Evolutionary conservation across 2,888 invertebrate species (phyloP), one percentile per base, ranked within the genome.

Genomic region (Stegana nigrithorax): DNA sequence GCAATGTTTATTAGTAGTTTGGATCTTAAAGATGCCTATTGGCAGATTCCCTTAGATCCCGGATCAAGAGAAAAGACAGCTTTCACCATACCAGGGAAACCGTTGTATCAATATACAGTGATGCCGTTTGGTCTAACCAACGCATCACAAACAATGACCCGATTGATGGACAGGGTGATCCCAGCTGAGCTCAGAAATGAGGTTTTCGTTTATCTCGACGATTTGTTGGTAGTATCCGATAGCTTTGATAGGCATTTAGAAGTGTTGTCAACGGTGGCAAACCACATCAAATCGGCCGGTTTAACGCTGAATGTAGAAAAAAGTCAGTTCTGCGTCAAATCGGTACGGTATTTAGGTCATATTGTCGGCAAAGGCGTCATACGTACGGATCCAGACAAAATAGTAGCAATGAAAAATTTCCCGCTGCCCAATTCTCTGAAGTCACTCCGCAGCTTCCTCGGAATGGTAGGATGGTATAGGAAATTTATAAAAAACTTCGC

Each of bases 31-130:
- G 60, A 57, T 4, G 65, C 63, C 7, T 63, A 53, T 32, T 66
- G 65, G 63, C 55, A 62, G 50, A 65, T 65, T n/a, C 62, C 60
- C 0, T 58, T 63, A 1, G 42, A 47, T 10, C n/a, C 19, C 1
- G 25, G 8, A 5, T 62, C 65, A 0, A 2, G 62, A 1, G 62
- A 59, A 4, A 62, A 55, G 19, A 80, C 78, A 0, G 78, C 78
- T 0, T 69, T 69, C 14, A 64, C 75, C 0, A 73, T 78, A 10
- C 79, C 64, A 1, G 60, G 63, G 2, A 45, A 62, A 10, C 32
- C 59, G 12, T 36, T 63, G 8, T 64, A 59, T 36, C 62, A 66
- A 8, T 69, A 55, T 27, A 62, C 55, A 0, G 63, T 63, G 2
- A 69, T 67, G 60, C 69, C 65, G 1, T 69, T 68, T 25, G 67